Evolutionary conservation across 2,797 vertebrate species (phyloP), one percentile per base, ranked within the genome.

Genomic region (Acropternis orthonyx): DNA sequence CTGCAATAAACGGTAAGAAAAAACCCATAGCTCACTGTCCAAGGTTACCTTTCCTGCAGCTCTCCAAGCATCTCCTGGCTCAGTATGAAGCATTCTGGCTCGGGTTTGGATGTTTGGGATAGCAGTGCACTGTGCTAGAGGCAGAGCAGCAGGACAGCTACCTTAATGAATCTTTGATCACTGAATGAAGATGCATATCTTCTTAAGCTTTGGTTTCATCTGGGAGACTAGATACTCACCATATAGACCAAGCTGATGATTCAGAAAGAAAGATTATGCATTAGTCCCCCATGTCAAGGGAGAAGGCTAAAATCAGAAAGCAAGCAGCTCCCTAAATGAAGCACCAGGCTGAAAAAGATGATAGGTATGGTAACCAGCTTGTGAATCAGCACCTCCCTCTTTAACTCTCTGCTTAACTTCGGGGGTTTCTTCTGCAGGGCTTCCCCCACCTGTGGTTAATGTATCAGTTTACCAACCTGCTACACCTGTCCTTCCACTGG

Each of bases 401-500:
- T 80, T 83, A 71, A 74, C 52, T 68, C 17, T 55, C 78, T 85
- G 74, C 79, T 92, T 67, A 62, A 46, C 49, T 93, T 88, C 84
- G 48, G 76, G 67, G 69, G 30, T 88, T 96, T 92, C 59, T 84
- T 86, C 62, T 84, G 79, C 27, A 81, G 79, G 89, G 92, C 39
- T 88, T 86, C 63, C 78, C 65, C 20, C 4, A 62, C 10, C 81
- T 87, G 71, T 91, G 89, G 74, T 79, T 85, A 48, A 41, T 49
- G 32, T 68, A 52, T 89, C 89, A 62, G 59, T 84, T 93, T 67
- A 59, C 80, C 49, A 87, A 51, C 87, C 76, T 96, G 95, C 85
- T 72, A n/a, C 52, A 71, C 92, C 71, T 88, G 95, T 92, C 74
- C 55, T 91, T 56, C 96, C 73, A 88, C 84, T 24, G 55, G 18